Percentiles rank a stretch among this genome's conserved stretches.
phyloP scores from a whole-genome alignment of 2,797 vertebrate species.

The Pempheris klunzingeri region DNA sequence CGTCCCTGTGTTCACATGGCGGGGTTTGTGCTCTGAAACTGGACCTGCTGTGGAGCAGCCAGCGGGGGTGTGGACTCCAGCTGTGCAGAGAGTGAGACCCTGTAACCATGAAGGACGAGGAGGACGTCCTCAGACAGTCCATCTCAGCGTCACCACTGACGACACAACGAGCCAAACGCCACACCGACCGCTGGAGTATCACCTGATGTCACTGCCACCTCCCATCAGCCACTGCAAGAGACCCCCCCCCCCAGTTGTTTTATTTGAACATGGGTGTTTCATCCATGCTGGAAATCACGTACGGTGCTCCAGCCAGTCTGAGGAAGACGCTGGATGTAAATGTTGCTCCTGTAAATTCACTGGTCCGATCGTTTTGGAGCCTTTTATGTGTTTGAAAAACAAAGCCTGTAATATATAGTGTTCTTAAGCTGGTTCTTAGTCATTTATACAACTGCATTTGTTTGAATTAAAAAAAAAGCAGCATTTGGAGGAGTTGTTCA shows the following conservation, averaged over 20 bases:
- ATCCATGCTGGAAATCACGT: conserved; percentile 89
- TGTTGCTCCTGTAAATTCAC: conserved; percentile 94
- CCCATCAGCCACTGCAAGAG: conserved; percentile 44
- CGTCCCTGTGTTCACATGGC: conserved; percentile 41
- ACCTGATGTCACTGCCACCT: conserved; percentile 64
- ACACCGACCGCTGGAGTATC: conserved; percentile 81
- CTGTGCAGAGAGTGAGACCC: too few species aligned
- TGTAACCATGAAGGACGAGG: too few species aligned
- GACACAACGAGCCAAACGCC: conserved; percentile 68
- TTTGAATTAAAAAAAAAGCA: conserved; percentile 82
- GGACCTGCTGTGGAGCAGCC: too few species aligned
- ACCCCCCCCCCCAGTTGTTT: conserved; percentile 30
- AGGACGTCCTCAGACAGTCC: too few species aligned
- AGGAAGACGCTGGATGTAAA: conserved; percentile 79
- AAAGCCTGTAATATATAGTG: conserved; percentile 97
- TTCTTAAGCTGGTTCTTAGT: conserved; percentile 98
- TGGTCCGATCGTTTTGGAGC: conserved; percentile 88
- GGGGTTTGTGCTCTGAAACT: conserved; percentile 64
- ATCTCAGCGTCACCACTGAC: conserved; percentile 53
- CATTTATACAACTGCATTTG: conserved; percentile 91
- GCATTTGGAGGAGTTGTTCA: conserved; percentile 43
- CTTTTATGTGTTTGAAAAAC: conserved; percentile 87
- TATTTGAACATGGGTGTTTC: conserved; percentile 59
- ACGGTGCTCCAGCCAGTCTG: conserved; percentile 87
- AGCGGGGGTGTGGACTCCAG: too few species aligned